These are phyloP conservation scores for Ceratosolen fusciceps DNA, from an alignment of 1,140 invertebrate species.

Conservation along the genomic window DNA sequence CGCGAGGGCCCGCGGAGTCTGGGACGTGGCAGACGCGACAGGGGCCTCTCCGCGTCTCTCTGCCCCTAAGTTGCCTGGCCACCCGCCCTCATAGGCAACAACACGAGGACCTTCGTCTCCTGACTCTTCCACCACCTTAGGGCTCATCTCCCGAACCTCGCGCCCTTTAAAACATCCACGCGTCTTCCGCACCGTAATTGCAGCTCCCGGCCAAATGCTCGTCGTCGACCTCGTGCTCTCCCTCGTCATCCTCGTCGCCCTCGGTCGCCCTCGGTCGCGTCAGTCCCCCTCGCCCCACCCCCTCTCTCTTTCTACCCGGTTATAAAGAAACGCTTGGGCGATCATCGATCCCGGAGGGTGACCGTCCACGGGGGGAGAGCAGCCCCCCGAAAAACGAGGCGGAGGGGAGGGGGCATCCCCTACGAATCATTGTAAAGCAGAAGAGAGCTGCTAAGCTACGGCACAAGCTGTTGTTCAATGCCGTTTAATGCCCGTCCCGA, in stretches of 20 bases:
- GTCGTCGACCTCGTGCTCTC: too few species aligned
- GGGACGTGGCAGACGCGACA: neutral
- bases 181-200: conserved; percentile 16
- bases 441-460: neutral
- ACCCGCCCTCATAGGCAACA: neutral
- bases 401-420: neutral
- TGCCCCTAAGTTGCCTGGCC: neutral
- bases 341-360: conserved; percentile 15
- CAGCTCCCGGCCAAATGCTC: neutral
- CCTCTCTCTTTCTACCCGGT: neutral
- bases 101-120: neutral
- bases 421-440: conserved; percentile 22
- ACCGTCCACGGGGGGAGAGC: neutral
- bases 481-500: neutral
- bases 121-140: neutral
- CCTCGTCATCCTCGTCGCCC: too few species aligned
- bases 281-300: too few species aligned
- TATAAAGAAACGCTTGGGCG: conserved; percentile 7
- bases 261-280: too few species aligned
- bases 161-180: conserved; percentile 11
- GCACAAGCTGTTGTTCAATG: conserved; percentile 7
- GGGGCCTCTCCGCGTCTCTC: neutral
- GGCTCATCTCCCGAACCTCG: neutral
- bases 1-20: conserved; percentile 8
- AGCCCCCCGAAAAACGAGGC: neutral